Evolutionary conservation across 2,113 vertebrate species (phyloP).

Genomic region (Etheostoma spectabile): DNA sequence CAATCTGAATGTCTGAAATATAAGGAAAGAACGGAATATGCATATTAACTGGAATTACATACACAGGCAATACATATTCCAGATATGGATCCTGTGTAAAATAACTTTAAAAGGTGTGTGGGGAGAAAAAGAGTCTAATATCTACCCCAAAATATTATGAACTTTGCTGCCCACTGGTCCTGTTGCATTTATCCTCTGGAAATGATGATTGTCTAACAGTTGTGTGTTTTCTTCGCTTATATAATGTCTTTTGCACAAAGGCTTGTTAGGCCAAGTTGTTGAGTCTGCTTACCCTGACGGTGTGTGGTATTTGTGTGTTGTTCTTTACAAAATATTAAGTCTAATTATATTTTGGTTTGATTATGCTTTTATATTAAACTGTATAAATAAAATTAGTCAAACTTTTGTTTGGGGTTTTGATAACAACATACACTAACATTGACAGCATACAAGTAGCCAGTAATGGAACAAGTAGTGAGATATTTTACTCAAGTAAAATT

Average conservation of each 20-base stretch:
- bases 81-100: not conserved
- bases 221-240: conserved; percentile 36
- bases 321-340: conserved; percentile 67
- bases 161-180: conserved; percentile 29
- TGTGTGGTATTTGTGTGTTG: conserved; percentile 70
- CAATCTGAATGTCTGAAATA: conserved; percentile 20
- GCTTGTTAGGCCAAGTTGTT: conserved; percentile 43
- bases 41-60: conserved; percentile 17
- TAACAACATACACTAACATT: not conserved
- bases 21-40: conserved; percentile 12
- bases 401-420: conserved; percentile 32
- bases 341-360: conserved; percentile 76
- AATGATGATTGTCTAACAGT: conserved; percentile 30
- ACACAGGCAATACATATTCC: not conserved
- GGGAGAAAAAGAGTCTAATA: not conserved
- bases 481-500: not conserved
- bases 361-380: conserved; percentile 78
- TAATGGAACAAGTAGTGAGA: not conserved
- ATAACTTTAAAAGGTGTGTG: not conserved
- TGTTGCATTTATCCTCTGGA: conserved; percentile 32
- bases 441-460: not conserved
- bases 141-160: conserved; percentile 9
- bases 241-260: conserved; percentile 52
- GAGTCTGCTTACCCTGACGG: conserved; percentile 49
- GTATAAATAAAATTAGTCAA: conserved; percentile 69